These are phyloP conservation scores for Drosophila sp. DNA, from an alignment of 1,140 invertebrate genomes.

Conservation along the genomic window DNA sequence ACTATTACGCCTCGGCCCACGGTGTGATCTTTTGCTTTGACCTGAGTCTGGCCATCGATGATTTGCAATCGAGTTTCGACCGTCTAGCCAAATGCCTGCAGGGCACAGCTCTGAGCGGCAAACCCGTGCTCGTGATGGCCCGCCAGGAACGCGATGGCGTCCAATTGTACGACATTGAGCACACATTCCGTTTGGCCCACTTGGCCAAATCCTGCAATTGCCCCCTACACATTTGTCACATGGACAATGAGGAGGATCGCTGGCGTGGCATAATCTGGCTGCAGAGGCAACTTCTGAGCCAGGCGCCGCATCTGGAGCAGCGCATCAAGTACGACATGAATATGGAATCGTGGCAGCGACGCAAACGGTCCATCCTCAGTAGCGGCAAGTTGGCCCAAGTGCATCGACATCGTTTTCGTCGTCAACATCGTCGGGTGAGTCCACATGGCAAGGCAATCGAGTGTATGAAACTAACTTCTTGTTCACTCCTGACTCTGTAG, in stretches of 20 bases:
- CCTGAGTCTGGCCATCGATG: slow-evolving; percentile 33
- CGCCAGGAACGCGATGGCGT: slow-evolving; percentile 58
- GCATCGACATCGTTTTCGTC: slow-evolving; percentile 59
- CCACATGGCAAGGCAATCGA: background rate
- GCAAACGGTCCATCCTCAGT: slow-evolving; percentile 42
- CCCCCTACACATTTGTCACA: slow-evolving; percentile 57
- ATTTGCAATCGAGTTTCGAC: slow-evolving; percentile 44
- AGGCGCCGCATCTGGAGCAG: slow-evolving; percentile 33
- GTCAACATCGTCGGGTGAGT: slow-evolving; percentile 45
- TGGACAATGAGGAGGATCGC: slow-evolving; percentile 33
- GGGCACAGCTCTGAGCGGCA: slow-evolving; percentile 53
- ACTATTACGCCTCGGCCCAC: slow-evolving; percentile 65
- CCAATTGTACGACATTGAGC: slow-evolving; percentile 73
- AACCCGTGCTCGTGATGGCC: slow-evolving; percentile 66
- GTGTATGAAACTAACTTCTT: background rate
- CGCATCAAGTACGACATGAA: slow-evolving; percentile 68
- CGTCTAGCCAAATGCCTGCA: slow-evolving; percentile 43
- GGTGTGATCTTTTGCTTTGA: slow-evolving; percentile 73
- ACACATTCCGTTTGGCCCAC: slow-evolving; percentile 59
- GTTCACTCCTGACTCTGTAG: background rate
- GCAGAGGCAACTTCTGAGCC: slow-evolving; percentile 43
- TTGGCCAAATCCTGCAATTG: slow-evolving; percentile 48
- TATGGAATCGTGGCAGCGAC: slow-evolving; percentile 57
- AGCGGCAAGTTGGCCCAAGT: slow-evolving; percentile 55
- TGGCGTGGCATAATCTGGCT: slow-evolving; percentile 53